Base-by-base conservation (phyloP, 2,888 invertebrate genomes). In the Coelogynopora nodosa region DNA sequence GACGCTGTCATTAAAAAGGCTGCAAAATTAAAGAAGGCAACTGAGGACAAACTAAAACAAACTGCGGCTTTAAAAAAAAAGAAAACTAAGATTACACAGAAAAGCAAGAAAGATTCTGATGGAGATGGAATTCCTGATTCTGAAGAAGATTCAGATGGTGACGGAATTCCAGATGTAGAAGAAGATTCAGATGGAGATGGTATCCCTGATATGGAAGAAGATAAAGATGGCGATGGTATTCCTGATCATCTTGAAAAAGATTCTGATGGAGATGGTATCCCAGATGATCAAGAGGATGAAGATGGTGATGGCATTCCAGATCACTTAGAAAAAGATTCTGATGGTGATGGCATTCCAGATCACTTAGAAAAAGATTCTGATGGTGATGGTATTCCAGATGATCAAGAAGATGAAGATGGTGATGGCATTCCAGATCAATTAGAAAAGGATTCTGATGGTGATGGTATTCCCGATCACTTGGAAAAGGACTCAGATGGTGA, bases 331-430 rank as follows among this genome's bases (percentile, higher is more conserved):
- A 87, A 87, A 29, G 87, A 87, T 28, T 84, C 74, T 1, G 88
- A 89, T 85, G 88, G 88, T 23, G 89, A 90, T 87, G 90, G 89
- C 0, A 88, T 90, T 74, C 88, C 87, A n/a, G 81, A 67, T 81
- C 67, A 88, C 18, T 23, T 30, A 67, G 87, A 87, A 49, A 67
- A 82, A 30, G 74, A 85, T 74, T n/a, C n/a, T n/a, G 90, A 90
- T 82, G 89, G 89, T 29, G 90, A 91, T 88, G 90, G 90, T 2
- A 90, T 90, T 67, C 90, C 90, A 13, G 90, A 90, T 86, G 85
- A 89, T 23, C 83, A 88, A 2, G 90, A 90, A 49, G 88, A 89
- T 18, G 89, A 82, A 5, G 90, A 91, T 88, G 88, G 89, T 67
- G 88, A 90, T 87, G 90, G 90, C 5, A 89, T 90, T 86, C 89